phyloP scores from a whole-genome alignment of 2,113 vertebrate species.

The Lethenteron reissneri region DNA sequence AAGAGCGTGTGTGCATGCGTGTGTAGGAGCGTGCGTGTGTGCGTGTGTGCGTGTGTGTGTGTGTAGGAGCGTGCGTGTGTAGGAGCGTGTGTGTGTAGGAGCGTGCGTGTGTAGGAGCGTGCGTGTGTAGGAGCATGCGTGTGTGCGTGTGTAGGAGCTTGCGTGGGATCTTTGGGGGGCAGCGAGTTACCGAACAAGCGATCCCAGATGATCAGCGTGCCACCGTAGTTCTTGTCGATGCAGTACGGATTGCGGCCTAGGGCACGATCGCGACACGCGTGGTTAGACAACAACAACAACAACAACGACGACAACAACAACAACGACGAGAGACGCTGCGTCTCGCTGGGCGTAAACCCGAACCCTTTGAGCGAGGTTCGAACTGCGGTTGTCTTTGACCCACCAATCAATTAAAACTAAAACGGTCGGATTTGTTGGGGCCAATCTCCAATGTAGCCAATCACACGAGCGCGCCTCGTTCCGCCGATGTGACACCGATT shows the following conservation, averaged over 20 bases:
- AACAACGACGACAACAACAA: too few relatives aligned
- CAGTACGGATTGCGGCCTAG: background rate
- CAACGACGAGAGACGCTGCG: too few relatives aligned
- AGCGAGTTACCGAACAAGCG: background rate
- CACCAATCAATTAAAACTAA: too few relatives aligned
- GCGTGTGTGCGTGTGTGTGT: background rate
- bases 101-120: background rate
- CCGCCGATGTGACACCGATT: too few relatives aligned
- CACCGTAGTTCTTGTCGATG: slow-evolving; percentile 5
- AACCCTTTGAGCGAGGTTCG: too few relatives aligned
- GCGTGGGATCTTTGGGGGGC: background rate
- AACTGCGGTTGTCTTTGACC: too few relatives aligned
- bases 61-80: background rate
- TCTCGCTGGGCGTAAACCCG: too few relatives aligned
- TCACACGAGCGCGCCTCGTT: too few relatives aligned
- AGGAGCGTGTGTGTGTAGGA: background rate
- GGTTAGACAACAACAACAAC: too few relatives aligned
- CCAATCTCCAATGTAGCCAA: too few relatives aligned
- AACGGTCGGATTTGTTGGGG: too few relatives aligned
- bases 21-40: background rate
- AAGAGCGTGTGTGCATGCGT: background rate
- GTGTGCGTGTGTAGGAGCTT: background rate
- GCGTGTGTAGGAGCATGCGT: background rate
- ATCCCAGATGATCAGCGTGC: slow-evolving; percentile 4
- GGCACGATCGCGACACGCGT: too few relatives aligned